Percentiles rank a stretch among this genome's conserved stretches.
These are phyloP conservation scores for Drosophila serrata DNA, from an alignment of 1,140 invertebrate genomes.

Conservation along the genomic window DNA sequence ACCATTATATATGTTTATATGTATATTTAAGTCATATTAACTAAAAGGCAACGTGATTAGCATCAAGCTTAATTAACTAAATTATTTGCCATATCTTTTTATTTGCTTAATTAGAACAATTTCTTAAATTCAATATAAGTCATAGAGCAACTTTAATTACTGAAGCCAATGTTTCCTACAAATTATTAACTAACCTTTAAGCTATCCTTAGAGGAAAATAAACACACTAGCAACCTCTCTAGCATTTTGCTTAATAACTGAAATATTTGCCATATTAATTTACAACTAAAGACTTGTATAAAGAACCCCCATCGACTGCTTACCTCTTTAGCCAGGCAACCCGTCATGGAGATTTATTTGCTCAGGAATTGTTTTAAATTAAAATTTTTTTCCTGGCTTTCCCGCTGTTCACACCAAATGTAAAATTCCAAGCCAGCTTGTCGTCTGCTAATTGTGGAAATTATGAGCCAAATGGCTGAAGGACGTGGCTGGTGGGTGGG, in stretches of 20 bases:
- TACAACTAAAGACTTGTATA: not conserved
- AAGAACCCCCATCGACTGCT: not conserved
- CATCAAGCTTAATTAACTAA: too few relatives aligned
- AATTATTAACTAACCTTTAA: not conserved
- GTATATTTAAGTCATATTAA: too few relatives aligned
- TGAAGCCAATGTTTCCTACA: not conserved
- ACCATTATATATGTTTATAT: too few relatives aligned
- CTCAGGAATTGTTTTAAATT: conserved; percentile 42
- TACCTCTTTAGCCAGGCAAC: not conserved
- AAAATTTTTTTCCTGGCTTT: conserved; percentile 11
- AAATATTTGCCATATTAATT: not conserved
- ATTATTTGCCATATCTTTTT: too few relatives aligned
- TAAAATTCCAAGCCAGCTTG: conserved; percentile 48
- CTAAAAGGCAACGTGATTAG: too few relatives aligned
- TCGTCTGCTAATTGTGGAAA: conserved; percentile 59
- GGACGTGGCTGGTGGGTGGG: too few relatives aligned
- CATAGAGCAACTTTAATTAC: too few relatives aligned
- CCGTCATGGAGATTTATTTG: conserved; percentile 35
- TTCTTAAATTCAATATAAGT: too few relatives aligned
- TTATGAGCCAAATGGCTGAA: conserved; percentile 41
- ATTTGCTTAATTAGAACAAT: too few relatives aligned
- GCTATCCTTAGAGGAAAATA: not conserved
- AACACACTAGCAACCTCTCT: not conserved
- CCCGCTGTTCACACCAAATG: conserved; percentile 23
- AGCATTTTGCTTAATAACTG: not conserved